Evolutionary conservation across 2,113 vertebrate species (phyloP), one percentile per base, ranked within the genome.

Genomic region (Xiphias gladius): DNA sequence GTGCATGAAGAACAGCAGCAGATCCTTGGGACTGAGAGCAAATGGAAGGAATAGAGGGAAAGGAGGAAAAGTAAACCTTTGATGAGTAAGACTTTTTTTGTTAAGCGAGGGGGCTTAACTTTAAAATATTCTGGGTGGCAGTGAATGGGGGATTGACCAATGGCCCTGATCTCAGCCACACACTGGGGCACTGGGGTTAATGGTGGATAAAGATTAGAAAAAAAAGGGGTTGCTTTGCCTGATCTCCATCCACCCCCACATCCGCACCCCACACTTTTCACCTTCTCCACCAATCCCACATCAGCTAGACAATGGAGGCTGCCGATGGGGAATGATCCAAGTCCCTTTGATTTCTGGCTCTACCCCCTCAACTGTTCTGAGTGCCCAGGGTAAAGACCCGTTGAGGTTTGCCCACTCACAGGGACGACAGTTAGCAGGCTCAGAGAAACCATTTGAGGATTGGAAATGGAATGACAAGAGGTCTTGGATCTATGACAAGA

Each of bases 121-220:
- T 95, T 95, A 94, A 96, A 95, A 95, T 95, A 94, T 96, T 95
- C 95, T 88, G 92, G 90, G 90, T 92, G 93, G 90, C 77, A 82
- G 86, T 93, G 93, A 95, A 96, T 94, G 90, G 93, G 93, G 94
- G 94, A 95, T 95, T 96, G 95, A 95, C 95, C 95, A 94, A 85
- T 94, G 93, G 93, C 91, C 93, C 95, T 95, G 94, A 95, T 95
- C 95, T 93, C 88, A 93, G 91, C 93, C 94, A 94, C 94, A 93
- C 93, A 94, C 86, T 73, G 86, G 93, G 91, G 94, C 90, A 92
- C 89, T 76, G 84, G 93, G 95, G 95, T 95, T 95, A 96, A 95
- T 95, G 94, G 93, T 93, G 94, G 94, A 96, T 95, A 95, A 96
- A 94, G 95, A 96, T 96, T 95, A 95, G 90, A 48, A 54, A 66